Conservation (phyloP, 1,140 invertebrate genomes). For the Macrotrachela quadricornifera region DNA sequence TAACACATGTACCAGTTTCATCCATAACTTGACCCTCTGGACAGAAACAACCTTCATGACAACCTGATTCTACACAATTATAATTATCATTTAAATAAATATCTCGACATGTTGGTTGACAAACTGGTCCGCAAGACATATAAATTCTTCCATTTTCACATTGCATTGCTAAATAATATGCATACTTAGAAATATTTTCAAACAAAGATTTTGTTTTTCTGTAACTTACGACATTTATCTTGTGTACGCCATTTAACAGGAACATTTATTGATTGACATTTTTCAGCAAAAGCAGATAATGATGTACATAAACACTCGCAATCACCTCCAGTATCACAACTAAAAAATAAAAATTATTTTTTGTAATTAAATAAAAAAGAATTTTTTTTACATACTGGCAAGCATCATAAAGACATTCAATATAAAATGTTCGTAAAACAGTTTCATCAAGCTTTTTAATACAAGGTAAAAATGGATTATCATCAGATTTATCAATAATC, state of each 20-base stretch:
- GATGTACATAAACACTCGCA: constrained; percentile 71
- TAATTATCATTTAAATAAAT: constrained; percentile 35
- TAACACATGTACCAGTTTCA: constrained; percentile 48
- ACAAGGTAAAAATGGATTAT: constrained; percentile 4
- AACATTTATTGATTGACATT: constrained; percentile 40
- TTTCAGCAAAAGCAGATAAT: constrained; percentile 57
- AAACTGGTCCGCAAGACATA: constrained; percentile 50
- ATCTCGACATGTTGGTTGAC: constrained; percentile 46
- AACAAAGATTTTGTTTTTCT: neutral
- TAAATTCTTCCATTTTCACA: constrained; percentile 53
- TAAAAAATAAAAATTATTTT: constrained; percentile 42
- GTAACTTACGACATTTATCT: constrained; percentile 50
- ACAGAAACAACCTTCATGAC: constrained; percentile 69
- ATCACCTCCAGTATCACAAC: constrained; percentile 63
- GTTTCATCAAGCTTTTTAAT: constrained; percentile 1
- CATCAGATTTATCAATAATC: no score
- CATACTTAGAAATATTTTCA: no score
- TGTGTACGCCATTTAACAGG: constrained; percentile 55
- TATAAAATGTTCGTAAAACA: neutral
- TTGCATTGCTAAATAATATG: constrained; percentile 46
- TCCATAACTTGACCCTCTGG: constrained; percentile 45
- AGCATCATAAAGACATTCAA: constrained; percentile 8
- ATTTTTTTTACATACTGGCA: neutral
- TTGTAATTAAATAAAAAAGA: no score
- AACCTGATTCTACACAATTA: constrained; percentile 41